phyloP scores from a whole-genome alignment of 64 coral and sea anemone species.

The Montipora capricornis region DNA sequence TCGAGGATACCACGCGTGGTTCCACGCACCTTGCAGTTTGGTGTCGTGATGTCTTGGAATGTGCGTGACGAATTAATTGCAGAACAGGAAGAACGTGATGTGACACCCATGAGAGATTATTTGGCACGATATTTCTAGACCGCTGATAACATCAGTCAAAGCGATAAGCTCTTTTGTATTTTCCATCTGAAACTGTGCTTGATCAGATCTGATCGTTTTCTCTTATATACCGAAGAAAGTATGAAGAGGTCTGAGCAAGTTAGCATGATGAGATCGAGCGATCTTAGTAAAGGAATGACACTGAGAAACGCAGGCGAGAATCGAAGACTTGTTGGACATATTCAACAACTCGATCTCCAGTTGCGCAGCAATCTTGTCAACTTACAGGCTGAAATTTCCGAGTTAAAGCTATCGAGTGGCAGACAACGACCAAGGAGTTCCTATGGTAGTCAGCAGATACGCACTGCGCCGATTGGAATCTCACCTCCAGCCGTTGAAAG shows the following conservation, averaged over 20 bases:
- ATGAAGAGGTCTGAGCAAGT: slow-evolving; percentile 71
- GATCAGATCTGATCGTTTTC: too few relatives aligned
- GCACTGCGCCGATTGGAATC: too few relatives aligned
- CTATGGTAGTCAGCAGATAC: not conserved
- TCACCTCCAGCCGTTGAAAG: not conserved
- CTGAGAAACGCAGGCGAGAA: slow-evolving; percentile 80
- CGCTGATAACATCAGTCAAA: too few relatives aligned
- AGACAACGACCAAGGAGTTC: not conserved
- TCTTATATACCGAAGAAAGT: not conserved
- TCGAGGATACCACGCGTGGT: not conserved
- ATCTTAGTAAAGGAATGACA: slow-evolving; percentile 78
- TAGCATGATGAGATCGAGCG: slow-evolving; percentile 59
- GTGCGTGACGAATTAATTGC: not conserved
- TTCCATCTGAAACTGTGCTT: not conserved
- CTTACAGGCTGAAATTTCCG: slow-evolving; percentile 83
- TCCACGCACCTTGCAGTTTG: not conserved
- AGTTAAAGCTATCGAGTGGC: slow-evolving; percentile 66
- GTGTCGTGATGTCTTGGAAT: not conserved
- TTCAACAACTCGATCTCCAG: slow-evolving; percentile 77
- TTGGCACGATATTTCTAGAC: not conserved
- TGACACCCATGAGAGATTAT: not conserved
- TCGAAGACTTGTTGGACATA: slow-evolving; percentile 64
- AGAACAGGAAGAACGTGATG: not conserved
- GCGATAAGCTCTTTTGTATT: not conserved
- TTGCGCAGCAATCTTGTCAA: slow-evolving; percentile 72